Conservation (phyloP, 2,888 invertebrate species). For the Luffia ferchaultella region DNA sequence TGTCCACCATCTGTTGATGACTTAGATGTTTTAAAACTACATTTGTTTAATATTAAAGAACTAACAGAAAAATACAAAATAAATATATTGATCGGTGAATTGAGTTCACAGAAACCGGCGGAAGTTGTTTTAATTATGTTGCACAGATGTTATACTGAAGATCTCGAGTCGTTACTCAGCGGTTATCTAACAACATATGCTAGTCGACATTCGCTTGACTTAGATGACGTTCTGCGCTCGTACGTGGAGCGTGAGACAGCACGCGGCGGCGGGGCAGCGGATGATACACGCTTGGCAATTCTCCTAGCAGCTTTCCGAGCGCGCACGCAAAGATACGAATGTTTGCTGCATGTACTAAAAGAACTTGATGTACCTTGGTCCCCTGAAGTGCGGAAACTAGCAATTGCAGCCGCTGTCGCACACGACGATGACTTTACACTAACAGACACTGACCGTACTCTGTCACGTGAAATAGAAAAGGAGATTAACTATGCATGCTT, state of each 20-base stretch:
- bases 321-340: constrained; percentile 39
- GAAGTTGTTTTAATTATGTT: constrained; percentile 56
- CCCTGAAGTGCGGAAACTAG: constrained; percentile 33
- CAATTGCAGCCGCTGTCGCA: constrained; percentile 36
- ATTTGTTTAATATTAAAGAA: constrained; percentile 44
- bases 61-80: constrained; percentile 54
- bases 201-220: constrained; percentile 42
- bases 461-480: constrained; percentile 45
- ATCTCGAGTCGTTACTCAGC: constrained; percentile 41
- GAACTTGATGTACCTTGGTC: constrained; percentile 55
- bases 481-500: constrained; percentile 51
- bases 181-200: constrained; percentile 49
- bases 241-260: constrained; percentile 51
- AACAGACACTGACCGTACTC: constrained; percentile 34
- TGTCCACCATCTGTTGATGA: constrained; percentile 53
- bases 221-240: constrained; percentile 44
- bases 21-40: constrained; percentile 43
- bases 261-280: constrained; percentile 43
- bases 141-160: constrained; percentile 57
- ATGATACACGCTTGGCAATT: constrained; percentile 41
- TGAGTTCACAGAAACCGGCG: constrained; percentile 42
- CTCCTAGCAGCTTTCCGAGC: constrained; percentile 41
- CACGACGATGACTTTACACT: constrained; percentile 41
- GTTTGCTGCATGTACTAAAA: constrained; percentile 48
- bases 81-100: constrained; percentile 48